Percentiles rank a stretch among this genome's conserved stretches.
Evolutionary conservation across 2,888 invertebrate species (phyloP).

Genomic region (Eulithis testata): DNA sequence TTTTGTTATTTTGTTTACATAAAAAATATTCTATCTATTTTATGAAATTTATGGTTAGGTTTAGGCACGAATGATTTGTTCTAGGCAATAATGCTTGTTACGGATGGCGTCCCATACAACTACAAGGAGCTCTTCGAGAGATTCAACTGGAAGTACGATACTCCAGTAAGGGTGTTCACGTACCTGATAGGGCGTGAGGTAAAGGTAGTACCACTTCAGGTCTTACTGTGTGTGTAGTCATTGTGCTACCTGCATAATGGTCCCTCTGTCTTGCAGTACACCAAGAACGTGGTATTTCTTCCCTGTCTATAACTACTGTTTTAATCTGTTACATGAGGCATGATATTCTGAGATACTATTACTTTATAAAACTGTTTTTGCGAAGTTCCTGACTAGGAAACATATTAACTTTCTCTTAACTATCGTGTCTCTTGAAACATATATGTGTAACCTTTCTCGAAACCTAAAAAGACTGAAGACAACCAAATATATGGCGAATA

Average conservation of each 20-base stretch:
- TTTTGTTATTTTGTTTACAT: too few species aligned
- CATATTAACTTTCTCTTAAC: background rate
- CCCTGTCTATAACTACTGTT: constrained; percentile 48
- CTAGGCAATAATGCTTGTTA: constrained; percentile 98
- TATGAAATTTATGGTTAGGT: too few species aligned
- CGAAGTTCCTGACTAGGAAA: background rate
- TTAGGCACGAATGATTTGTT: constrained; percentile 16
- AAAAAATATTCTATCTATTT: too few species aligned
- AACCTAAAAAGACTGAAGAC: constrained; percentile 10
- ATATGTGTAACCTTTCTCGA: constrained; percentile 21
- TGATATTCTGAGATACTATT: constrained; percentile 7
- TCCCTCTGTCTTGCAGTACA: constrained; percentile 75
- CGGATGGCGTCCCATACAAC: constrained; percentile 98
- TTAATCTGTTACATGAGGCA: constrained; percentile 33
- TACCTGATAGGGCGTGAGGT: constrained; percentile 97
- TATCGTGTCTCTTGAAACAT: constrained; percentile 22
- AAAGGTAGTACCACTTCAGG: constrained; percentile 85
- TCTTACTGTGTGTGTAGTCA: constrained; percentile 84
- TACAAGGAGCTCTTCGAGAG: constrained; percentile 96
- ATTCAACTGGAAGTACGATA: constrained; percentile 93
- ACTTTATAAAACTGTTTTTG: background rate
- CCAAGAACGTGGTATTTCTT: constrained; percentile 80
- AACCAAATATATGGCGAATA: constrained; percentile 13
- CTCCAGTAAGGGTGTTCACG: constrained; percentile 97
- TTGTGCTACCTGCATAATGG: constrained; percentile 84